Conservation (phyloP, 1,140 invertebrate species). For the Oreohelix idahoensis region DNA sequence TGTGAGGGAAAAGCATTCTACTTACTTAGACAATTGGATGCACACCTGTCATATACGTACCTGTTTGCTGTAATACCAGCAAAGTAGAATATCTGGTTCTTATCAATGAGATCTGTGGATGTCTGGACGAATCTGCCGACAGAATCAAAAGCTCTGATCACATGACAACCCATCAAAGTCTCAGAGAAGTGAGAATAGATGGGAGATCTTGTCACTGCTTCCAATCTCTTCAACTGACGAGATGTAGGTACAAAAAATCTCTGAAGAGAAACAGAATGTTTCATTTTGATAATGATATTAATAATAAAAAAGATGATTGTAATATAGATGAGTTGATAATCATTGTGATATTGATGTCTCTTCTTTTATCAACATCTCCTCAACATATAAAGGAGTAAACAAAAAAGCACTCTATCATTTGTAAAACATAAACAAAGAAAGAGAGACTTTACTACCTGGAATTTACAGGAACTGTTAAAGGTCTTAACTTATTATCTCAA, state of each 20-base stretch:
- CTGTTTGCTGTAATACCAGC: constrained; percentile 59
- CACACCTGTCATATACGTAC: constrained; percentile 40
- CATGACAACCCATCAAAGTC: constrained; percentile 72
- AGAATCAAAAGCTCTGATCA: constrained; percentile 75
- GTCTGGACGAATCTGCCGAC: constrained; percentile 72
- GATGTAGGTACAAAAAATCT: constrained; percentile 90
- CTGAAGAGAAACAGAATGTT: constrained; percentile 77
- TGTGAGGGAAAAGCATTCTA: too few relatives aligned
- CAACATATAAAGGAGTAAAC: too few relatives aligned
- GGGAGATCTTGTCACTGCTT: constrained; percentile 72
- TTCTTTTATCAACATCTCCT: too few relatives aligned
- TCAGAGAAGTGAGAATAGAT: constrained; percentile 75
- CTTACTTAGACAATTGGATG: too few relatives aligned
- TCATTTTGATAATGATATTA: constrained; percentile 76
- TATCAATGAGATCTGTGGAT: constrained; percentile 67
- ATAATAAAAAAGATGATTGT: constrained; percentile 69
- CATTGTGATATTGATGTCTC: too few relatives aligned
- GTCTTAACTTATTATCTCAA: too few relatives aligned
- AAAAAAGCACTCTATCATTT: too few relatives aligned
- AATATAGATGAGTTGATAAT: neutral
- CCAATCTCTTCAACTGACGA: constrained; percentile 74
- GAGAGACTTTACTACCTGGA: too few relatives aligned
- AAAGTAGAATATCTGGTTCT: constrained; percentile 63
- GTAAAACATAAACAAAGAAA: too few relatives aligned
- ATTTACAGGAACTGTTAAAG: too few relatives aligned